A percentile compares a stretch with the other conserved stretches of the same genome.
phyloP scores from a whole-genome alignment of 2,888 invertebrate species.

The Sinopyrophorus schimmeli region DNA sequence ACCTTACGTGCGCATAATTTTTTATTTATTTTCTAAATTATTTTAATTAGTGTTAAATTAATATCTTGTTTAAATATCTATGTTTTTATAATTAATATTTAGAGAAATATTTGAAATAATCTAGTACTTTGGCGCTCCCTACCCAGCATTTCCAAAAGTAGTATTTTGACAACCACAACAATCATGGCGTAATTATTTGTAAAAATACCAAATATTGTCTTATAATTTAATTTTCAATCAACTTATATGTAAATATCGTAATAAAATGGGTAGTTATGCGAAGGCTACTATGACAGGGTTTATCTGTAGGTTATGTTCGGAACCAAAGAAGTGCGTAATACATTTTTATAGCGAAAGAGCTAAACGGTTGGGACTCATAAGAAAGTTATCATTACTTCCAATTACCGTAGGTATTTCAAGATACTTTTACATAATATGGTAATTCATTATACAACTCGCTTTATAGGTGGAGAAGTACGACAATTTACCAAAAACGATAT shows the following conservation, averaged over 20 bases:
- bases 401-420: conserved; percentile 66
- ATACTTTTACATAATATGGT: not conserved
- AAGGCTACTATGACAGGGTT: conserved; percentile 81
- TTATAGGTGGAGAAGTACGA: conserved; percentile 52
- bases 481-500: conserved; percentile 70
- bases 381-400: conserved; percentile 80
- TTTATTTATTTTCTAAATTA: no score
- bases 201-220: not conserved
- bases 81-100: no score
- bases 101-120: no score
- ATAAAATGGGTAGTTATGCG: conserved; percentile 81
- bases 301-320: conserved; percentile 83
- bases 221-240: not conserved
- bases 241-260: no score
- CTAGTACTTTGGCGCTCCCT: no score
- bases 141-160: no score
- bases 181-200: not conserved
- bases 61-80: no score
- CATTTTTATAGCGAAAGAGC: conserved; percentile 84
- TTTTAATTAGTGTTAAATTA: no score
- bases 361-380: conserved; percentile 71
- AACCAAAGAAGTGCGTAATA: conserved; percentile 81
- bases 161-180: no score
- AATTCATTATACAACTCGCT: not conserved
- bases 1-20: no score